Evolutionary conservation across 2,113 vertebrate species (phyloP).

Genomic region (pig (Sus scrofa)): DNA sequence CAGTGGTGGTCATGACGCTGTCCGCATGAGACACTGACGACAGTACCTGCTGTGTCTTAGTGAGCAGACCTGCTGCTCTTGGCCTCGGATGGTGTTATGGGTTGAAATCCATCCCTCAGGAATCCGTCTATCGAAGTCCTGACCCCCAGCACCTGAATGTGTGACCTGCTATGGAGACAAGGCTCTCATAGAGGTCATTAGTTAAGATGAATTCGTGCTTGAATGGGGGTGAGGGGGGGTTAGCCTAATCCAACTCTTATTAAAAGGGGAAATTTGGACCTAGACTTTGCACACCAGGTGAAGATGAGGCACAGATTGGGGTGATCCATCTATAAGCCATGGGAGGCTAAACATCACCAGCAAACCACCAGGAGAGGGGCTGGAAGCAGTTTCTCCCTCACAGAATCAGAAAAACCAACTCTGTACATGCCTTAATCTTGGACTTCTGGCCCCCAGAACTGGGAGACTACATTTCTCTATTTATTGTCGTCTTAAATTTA

Average conservation of each 20-base stretch:
- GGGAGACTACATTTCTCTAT: background rate
- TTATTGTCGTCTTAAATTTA: background rate
- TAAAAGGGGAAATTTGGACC: background rate
- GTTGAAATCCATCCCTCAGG: background rate
- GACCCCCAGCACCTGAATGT: background rate
- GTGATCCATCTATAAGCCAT: no score
- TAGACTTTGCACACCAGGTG: rapidly evolving
- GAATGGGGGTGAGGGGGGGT: rapidly evolving
- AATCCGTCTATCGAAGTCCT: background rate
- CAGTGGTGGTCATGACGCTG: rapidly evolving
- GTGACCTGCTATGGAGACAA: background rate
- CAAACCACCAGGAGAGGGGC: background rate
- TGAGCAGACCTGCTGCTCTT: background rate
- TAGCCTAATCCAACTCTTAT: background rate
- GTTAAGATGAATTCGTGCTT: background rate
- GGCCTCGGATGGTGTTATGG: background rate
- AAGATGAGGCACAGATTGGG: background rate
- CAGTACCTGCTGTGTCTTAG: no score
- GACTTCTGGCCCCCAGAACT: background rate
- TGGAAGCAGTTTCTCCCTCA: no score
- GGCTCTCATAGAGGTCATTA: background rate
- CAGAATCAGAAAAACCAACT: rapidly evolving
- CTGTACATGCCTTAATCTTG: rapidly evolving
- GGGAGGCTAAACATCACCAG: background rate
- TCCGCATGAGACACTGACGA: rapidly evolving